Evolutionary conservation across 64 coral and sea anemone species (phyloP).

Genomic region (Montipora sp.): DNA sequence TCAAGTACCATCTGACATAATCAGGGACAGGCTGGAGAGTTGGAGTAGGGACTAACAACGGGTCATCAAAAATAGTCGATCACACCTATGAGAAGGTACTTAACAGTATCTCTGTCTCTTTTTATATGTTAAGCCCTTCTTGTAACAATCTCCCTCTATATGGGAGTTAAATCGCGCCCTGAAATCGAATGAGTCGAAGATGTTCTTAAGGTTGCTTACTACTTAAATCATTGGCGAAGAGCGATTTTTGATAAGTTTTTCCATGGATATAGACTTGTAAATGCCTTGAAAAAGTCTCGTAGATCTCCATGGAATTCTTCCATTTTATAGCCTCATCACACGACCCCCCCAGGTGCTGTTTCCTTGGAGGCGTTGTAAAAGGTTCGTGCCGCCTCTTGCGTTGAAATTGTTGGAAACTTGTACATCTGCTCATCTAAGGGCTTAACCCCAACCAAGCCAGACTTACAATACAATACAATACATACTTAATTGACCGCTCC

Average conservation of each 20-base stretch:
- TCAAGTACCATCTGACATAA: conserved; percentile 15
- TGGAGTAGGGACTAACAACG: background rate
- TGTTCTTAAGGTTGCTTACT: background rate
- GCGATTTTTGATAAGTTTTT: background rate
- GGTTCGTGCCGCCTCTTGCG: background rate
- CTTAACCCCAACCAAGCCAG: background rate
- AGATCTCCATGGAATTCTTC: background rate
- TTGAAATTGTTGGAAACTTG: background rate
- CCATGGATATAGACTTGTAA: conserved; percentile 2
- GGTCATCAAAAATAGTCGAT: conserved; percentile 19
- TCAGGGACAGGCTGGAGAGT: conserved; percentile 51
- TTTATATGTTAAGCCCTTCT: conserved; percentile 28
- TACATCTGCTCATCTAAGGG: background rate
- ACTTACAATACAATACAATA: no score
- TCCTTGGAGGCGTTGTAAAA: background rate
- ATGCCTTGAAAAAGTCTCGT: background rate
- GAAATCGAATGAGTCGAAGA: background rate
- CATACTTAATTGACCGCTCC: no score
- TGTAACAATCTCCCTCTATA: background rate
- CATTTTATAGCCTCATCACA: background rate
- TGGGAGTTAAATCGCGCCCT: background rate
- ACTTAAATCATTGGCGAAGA: background rate
- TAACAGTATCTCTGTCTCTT: conserved; percentile 53
- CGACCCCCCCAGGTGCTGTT: background rate
- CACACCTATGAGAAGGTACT: conserved; percentile 40